Evolutionary conservation across 2,797 vertebrate genomes (phyloP).

Genomic region (Cygnus olor): DNA sequence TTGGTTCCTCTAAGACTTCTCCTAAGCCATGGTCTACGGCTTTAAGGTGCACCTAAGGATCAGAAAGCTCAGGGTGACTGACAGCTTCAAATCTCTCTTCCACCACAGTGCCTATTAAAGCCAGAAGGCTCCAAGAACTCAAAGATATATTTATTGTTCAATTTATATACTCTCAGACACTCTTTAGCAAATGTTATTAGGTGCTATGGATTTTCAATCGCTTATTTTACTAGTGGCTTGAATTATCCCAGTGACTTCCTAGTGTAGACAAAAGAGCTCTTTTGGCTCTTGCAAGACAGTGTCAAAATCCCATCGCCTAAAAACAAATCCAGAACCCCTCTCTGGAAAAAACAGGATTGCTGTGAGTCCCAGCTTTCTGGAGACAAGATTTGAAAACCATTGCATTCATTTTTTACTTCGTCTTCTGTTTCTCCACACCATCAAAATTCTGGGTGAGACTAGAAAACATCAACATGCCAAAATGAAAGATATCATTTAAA

Average conservation of each 20-base stretch:
- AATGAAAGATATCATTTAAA: slow-evolving; percentile 58
- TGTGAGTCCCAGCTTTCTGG: background rate
- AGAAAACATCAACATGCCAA: slow-evolving; percentile 55
- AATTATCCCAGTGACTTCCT: background rate
- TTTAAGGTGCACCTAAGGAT: background rate
- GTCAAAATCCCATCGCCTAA: background rate
- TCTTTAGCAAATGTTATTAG: slow-evolving; percentile 8
- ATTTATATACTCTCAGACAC: background rate
- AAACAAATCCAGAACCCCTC: background rate
- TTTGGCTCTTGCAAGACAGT: background rate
- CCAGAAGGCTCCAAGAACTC: background rate
- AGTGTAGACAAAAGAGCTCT: background rate
- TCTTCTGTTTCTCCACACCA: slow-evolving; percentile 20
- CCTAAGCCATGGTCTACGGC: background rate
- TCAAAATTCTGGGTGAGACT: slow-evolving; percentile 29
- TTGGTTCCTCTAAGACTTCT: background rate
- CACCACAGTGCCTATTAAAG: background rate
- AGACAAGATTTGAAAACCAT: slow-evolving; percentile 8
- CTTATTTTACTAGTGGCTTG: background rate
- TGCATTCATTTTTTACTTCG: slow-evolving; percentile 6
- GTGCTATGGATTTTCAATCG: background rate
- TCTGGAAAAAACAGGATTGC: background rate
- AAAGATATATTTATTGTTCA: background rate
- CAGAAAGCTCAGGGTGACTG: background rate
- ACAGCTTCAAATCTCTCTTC: background rate